phyloP scores from a whole-genome alignment of 2,888 invertebrate species.

The Caenorhabditis virilis region DNA sequence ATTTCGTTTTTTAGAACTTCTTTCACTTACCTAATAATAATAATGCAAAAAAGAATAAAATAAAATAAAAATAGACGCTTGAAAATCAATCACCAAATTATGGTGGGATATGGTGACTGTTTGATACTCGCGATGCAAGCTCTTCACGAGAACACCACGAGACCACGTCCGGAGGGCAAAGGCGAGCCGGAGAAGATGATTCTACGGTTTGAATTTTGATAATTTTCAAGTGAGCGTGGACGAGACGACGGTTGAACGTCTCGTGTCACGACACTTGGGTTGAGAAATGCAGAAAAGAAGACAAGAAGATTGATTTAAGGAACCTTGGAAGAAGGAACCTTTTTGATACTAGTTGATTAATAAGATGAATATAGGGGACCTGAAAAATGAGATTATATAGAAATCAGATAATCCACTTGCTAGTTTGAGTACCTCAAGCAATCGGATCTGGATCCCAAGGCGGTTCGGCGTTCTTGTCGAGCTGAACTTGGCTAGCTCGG shows the following conservation, averaged over 20 bases:
- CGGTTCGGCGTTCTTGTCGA: constrained; percentile 59
- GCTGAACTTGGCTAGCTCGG: constrained; percentile 44
- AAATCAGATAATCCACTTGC: background rate
- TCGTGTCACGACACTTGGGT: constrained; percentile 11
- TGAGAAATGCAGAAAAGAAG: background rate
- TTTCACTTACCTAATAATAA: background rate
- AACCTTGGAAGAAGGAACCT: background rate
- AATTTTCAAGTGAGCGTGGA: constrained; percentile 8
- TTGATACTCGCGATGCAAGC: constrained; percentile 36
- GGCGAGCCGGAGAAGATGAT: constrained; percentile 20
- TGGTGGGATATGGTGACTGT: constrained; percentile 45
- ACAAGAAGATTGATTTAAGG: background rate
- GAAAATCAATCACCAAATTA: constrained; percentile 14
- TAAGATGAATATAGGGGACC: constrained; percentile 5
- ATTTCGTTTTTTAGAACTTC: background rate
- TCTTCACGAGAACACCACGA: constrained; percentile 47
- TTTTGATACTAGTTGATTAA: no score
- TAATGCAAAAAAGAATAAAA: background rate
- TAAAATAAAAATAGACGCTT: background rate
- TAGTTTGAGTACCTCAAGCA: constrained; percentile 23
- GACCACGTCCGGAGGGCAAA: constrained; percentile 35
- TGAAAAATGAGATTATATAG: constrained; percentile 18
- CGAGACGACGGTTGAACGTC: constrained; percentile 13
- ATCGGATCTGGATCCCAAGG: constrained; percentile 61
- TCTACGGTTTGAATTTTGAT: constrained; percentile 24